Conservation (phyloP, 1,140 invertebrate species). For the Brachionus rubens region DNA sequence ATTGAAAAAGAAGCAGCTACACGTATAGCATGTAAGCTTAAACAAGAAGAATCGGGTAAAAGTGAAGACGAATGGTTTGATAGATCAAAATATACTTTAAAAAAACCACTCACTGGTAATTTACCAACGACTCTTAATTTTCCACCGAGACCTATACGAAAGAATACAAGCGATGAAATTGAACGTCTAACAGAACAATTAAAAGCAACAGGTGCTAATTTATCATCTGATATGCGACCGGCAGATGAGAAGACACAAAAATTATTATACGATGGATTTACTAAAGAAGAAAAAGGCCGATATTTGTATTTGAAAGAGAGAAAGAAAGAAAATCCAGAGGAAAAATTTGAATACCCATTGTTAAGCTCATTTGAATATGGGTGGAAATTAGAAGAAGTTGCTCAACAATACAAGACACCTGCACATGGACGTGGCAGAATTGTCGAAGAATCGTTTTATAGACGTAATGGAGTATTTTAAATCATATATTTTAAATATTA, state of each 20-base stretch:
- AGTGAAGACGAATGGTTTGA: constrained; percentile 41
- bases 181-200: constrained; percentile 6
- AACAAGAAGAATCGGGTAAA: constrained; percentile 17
- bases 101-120: neutral
- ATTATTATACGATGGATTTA: constrained; percentile 47
- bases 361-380: constrained; percentile 45
- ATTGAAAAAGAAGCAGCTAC: constrained; percentile 46
- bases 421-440: constrained; percentile 41
- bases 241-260: neutral
- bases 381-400: constrained; percentile 40
- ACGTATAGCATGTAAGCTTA: constrained; percentile 27
- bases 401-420: constrained; percentile 39
- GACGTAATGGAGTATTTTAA: constrained; percentile 46
- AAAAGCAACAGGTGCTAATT: constrained; percentile 11
- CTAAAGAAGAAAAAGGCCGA: constrained; percentile 47
- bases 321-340: constrained; percentile 13
- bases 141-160: constrained; percentile 38
- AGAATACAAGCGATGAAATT: neutral
- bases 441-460: constrained; percentile 47
- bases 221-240: constrained; percentile 31
- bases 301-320: constrained; percentile 47
- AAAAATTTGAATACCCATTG: constrained; percentile 36
- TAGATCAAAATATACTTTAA: constrained; percentile 10
- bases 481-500: neutral
- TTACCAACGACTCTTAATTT: neutral